Conservation (phyloP, 2,113 vertebrate genomes). For the Gopherus evgoodei region DNA sequence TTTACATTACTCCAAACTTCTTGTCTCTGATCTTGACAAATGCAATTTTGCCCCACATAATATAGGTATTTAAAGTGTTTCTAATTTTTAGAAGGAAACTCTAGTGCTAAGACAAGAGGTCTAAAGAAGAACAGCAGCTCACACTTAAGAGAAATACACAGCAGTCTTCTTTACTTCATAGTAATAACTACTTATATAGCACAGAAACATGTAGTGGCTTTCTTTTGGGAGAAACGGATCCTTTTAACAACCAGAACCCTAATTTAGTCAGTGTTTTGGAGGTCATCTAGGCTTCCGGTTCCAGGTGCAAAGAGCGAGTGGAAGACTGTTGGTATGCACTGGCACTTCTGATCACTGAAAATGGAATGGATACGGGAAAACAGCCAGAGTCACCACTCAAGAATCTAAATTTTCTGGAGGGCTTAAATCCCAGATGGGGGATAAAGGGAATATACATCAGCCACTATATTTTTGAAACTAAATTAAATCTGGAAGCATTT, state of each 20-base stretch:
- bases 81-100: neutral
- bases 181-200: neutral
- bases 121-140: neutral
- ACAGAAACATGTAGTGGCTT: neutral
- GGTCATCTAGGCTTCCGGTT: neutral
- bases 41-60: neutral
- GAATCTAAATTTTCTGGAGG: neutral
- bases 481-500: too few species aligned
- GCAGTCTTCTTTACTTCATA: neutral
- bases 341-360: neutral
- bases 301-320: neutral
- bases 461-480: neutral
- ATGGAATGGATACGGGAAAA: neutral
- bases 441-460: neutral
- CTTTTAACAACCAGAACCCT: neutral
- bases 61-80: neutral
- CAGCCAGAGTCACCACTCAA: neutral
- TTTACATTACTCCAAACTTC: neutral
- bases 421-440: too few species aligned
- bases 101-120: neutral
- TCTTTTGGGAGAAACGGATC: neutral
- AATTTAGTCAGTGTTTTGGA: neutral
- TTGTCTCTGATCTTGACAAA: neutral
- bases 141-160: neutral
- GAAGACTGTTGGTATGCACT: neutral